Evolutionary conservation across 1,140 invertebrate species (phyloP).

Genomic region (Diachasma alloeum): DNA sequence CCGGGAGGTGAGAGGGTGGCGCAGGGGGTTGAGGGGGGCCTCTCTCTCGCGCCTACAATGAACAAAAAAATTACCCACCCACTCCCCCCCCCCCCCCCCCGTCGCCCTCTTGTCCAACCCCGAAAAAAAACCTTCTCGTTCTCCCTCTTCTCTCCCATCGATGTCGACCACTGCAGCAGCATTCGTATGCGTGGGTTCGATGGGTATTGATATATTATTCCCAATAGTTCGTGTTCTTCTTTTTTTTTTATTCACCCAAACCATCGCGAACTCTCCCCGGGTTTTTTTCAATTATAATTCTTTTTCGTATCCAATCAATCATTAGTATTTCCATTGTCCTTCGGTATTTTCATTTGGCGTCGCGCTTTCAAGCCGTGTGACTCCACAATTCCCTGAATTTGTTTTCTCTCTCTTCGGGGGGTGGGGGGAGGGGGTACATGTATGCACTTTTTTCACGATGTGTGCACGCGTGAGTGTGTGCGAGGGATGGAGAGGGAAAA

Average conservation of each 20-base stretch:
- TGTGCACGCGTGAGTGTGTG: not conserved
- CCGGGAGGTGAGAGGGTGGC: not conserved
- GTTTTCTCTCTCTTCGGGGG: not conserved
- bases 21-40: not conserved
- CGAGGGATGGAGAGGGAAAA: not conserved
- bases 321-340: conserved; percentile 68
- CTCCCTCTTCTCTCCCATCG: conserved; percentile 31
- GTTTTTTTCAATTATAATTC: conserved; percentile 68
- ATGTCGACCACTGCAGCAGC: conserved; percentile 44
- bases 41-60: conserved; percentile 15
- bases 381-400: conserved; percentile 26
- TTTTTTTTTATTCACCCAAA: conserved; percentile 37
- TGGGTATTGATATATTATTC: conserved; percentile 67
- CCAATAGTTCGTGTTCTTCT: conserved; percentile 63
- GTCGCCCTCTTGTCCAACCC: not conserved
- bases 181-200: conserved; percentile 66
- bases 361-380: conserved; percentile 49
- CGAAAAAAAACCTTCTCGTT: not conserved
- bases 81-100: not conserved
- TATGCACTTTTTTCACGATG: not conserved
- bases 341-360: conserved; percentile 67
- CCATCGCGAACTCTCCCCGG: conserved; percentile 41
- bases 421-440: too few species aligned
- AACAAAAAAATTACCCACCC: conserved; percentile 17
- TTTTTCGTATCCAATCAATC: conserved; percentile 68